Percentiles rank a stretch among this genome's conserved stretches.
Conservation (phyloP, 2,113 vertebrate genomes). For the Mandrillus leucophaeus region DNA sequence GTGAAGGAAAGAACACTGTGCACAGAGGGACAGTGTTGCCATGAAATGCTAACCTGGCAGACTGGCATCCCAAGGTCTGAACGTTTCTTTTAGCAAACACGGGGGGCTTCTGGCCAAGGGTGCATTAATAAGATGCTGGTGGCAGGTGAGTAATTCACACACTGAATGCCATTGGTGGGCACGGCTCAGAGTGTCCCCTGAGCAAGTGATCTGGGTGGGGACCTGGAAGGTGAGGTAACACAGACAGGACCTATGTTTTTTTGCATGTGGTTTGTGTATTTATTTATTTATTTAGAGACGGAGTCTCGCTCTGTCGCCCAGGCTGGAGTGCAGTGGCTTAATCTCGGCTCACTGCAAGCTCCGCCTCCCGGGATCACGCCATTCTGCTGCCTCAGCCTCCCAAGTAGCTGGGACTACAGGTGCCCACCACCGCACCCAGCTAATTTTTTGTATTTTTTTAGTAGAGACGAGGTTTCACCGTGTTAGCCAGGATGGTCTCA, state of each 20-base stretch:
- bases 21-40: not conserved
- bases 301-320: no score
- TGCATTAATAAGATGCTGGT: not conserved
- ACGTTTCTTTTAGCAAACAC: not conserved
- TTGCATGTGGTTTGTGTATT: no score
- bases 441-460: no score
- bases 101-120: not conserved
- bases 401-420: no score
- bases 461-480: no score
- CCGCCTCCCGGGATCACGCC: no score
- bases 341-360: no score
- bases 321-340: no score
- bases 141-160: not conserved
- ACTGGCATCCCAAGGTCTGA: not conserved
- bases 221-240: not conserved
- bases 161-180: no score
- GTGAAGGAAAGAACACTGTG: not conserved
- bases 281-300: no score
- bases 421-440: fast-evolving
- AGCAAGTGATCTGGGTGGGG: not conserved
- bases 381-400: no score
- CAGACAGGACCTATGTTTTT: not conserved
- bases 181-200: not conserved
- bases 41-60: not conserved
- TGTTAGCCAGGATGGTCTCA: no score